Evolutionary conservation across 2,888 invertebrate species (phyloP).

Genomic region (Myathropa florea): DNA sequence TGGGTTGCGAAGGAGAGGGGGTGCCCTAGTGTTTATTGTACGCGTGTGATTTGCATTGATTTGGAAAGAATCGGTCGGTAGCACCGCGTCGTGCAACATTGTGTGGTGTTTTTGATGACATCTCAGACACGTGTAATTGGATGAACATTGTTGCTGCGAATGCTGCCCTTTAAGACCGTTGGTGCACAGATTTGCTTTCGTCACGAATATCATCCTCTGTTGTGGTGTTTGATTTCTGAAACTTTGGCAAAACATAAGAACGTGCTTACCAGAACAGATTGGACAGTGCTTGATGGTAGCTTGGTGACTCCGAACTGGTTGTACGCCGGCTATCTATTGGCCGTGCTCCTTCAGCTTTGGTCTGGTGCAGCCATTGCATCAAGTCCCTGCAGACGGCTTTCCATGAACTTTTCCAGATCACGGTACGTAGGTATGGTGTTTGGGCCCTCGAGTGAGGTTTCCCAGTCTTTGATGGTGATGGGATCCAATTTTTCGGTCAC

Average conservation of each 20-base stretch:
- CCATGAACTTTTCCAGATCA: conserved; percentile 15
- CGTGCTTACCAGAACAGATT: too few relatives aligned
- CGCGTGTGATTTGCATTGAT: too few relatives aligned
- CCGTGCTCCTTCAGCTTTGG: not conserved
- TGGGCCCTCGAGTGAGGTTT: conserved; percentile 44
- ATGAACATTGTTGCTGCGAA: too few relatives aligned
- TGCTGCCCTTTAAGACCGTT: too few relatives aligned
- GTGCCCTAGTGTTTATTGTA: too few relatives aligned
- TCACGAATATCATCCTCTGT: conserved; percentile 8
- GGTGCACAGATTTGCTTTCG: conserved; percentile 18
- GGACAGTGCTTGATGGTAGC: conserved; percentile 15
- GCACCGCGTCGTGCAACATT: not conserved
- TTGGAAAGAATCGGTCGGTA: too few relatives aligned
- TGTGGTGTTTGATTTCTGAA: not conserved
- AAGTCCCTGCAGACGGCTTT: conserved; percentile 32
- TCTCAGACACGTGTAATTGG: not conserved
- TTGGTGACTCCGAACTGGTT: conserved; percentile 19
- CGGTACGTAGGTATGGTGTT: too few relatives aligned
- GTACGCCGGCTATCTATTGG: too few relatives aligned
- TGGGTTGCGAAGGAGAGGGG: too few relatives aligned
- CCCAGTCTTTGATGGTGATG: conserved; percentile 41
- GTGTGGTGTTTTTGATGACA: conserved; percentile 41
- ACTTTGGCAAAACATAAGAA: too few relatives aligned
- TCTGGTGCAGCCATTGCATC: conserved; percentile 1
- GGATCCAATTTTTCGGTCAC: conserved; percentile 39